phyloP scores from a whole-genome alignment of 2,888 invertebrate species.

The Nomada ferruginata region DNA sequence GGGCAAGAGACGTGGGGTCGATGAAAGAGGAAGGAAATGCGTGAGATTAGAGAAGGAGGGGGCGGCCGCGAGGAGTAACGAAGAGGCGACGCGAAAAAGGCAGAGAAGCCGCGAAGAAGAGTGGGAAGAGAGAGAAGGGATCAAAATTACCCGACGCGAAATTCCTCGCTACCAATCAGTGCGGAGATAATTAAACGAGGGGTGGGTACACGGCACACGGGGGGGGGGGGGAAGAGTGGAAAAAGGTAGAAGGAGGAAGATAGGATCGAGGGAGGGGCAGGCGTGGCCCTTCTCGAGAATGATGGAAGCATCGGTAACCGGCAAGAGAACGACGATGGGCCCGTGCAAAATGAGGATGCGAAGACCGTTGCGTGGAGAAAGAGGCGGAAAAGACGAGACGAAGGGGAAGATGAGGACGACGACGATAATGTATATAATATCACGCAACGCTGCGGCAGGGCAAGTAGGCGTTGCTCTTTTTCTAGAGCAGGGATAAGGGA shows the following conservation, averaged over 20 bases:
- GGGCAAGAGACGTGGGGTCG: conserved; percentile 8
- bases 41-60: conserved; percentile 33
- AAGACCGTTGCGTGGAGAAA: conserved; percentile 31
- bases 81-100: not conserved
- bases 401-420: conserved; percentile 45
- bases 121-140: conserved; percentile 72
- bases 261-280: conserved; percentile 82
- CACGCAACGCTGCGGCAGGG: conserved; percentile 34
- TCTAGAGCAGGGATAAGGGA: conserved; percentile 26
- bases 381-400: conserved; percentile 36
- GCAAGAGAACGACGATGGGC: conserved; percentile 71
- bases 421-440: conserved; percentile 67
- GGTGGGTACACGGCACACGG: conserved; percentile 74
- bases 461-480: conserved; percentile 46
- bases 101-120: not conserved
- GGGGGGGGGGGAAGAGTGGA: conserved; percentile 59
- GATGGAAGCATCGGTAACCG: conserved; percentile 81
- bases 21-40: conserved; percentile 37
- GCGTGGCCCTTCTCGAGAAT: conserved; percentile 80
- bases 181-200: conserved; percentile 83
- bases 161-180: conserved; percentile 83
- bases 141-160: conserved; percentile 83
- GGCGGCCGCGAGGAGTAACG: not conserved
- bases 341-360: conserved; percentile 61
- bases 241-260: conserved; percentile 70